These are phyloP conservation scores for Drosophila austrosaltans DNA, from an alignment of 2,888 invertebrate genomes.

Conservation along the genomic window DNA sequence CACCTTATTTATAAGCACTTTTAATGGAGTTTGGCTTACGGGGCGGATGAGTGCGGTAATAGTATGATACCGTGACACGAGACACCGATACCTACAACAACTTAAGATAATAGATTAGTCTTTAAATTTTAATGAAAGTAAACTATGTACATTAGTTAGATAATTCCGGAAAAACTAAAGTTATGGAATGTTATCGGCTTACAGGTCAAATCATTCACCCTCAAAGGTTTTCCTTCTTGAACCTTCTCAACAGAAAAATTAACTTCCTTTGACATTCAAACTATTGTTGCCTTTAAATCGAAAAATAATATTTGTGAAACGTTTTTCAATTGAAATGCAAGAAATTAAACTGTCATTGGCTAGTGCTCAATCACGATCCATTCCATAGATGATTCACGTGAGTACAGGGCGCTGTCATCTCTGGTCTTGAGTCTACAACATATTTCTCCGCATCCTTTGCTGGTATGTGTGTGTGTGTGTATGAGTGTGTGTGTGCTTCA, in stretches of 20 bases:
- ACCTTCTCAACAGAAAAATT: too few relatives aligned
- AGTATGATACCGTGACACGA: conserved; percentile 7
- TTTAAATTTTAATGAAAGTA: not conserved
- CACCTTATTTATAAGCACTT: conserved; percentile 80
- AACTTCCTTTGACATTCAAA: too few relatives aligned
- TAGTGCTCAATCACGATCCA: not conserved
- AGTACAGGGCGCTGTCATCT: conserved; percentile 8
- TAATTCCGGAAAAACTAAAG: too few relatives aligned
- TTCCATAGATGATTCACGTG: not conserved
- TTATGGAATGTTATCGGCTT: too few relatives aligned
- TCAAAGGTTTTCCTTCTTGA: too few relatives aligned
- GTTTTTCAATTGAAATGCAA: not conserved
- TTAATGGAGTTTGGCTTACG: conserved; percentile 77
- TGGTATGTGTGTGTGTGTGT: conserved; percentile 10
- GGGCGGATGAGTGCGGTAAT: conserved; percentile 58
- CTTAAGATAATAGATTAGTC: not conserved
- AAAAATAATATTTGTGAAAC: too few relatives aligned
- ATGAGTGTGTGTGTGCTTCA: conserved; percentile 70
- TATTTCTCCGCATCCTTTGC: conserved; percentile 50
- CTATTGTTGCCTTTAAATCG: too few relatives aligned
- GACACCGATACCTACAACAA: not conserved
- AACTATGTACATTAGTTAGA: too few relatives aligned
- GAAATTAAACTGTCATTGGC: not conserved
- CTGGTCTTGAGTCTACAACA: conserved; percentile 31
- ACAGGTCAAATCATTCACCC: too few relatives aligned